Conservation (phyloP, 92 coral and sea anemone genomes). For the Epizoanthus scotinus region DNA sequence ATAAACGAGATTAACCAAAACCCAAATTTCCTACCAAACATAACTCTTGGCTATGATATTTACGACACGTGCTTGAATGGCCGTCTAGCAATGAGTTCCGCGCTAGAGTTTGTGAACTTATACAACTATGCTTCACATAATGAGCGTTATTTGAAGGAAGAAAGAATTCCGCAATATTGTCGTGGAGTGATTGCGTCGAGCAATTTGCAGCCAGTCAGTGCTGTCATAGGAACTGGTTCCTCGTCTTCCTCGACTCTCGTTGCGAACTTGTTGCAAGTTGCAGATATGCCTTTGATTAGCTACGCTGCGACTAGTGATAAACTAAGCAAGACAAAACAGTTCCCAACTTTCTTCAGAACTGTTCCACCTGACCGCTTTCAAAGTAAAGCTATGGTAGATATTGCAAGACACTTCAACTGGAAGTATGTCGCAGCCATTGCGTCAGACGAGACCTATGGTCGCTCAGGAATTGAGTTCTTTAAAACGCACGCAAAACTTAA, state of each 20-base stretch:
- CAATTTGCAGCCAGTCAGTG: constrained; percentile 48
- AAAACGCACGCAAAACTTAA: constrained; percentile 55
- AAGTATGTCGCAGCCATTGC: constrained; percentile 80
- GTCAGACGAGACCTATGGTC: constrained; percentile 81
- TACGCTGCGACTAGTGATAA: constrained; percentile 91
- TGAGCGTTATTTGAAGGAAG: neutral
- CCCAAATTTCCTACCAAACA: constrained; percentile 65
- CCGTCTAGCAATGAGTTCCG: constrained; percentile 75
- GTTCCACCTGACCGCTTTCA: constrained; percentile 91
- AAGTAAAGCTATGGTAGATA: constrained; percentile 82
- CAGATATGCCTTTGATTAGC: constrained; percentile 85
- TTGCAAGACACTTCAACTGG: constrained; percentile 81
- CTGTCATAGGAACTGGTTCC: constrained; percentile 73
- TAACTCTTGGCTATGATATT: constrained; percentile 80
- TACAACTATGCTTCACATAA: constrained; percentile 52
- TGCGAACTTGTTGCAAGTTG: constrained; percentile 72
- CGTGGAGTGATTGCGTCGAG: constrained; percentile 34
- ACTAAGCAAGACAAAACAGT: constrained; percentile 70
- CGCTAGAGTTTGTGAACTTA: constrained; percentile 74
- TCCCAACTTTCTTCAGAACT: constrained; percentile 87
- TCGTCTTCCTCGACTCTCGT: constrained; percentile 75
- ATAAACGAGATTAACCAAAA: constrained; percentile 71
- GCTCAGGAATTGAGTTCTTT: constrained; percentile 79
- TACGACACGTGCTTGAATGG: constrained; percentile 66
- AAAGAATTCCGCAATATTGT: constrained; percentile 21